A percentile compares a stretch with the other conserved stretches of the same genome.
phyloP scores from a whole-genome alignment of 37 sponge, comb jelly and placozoan species.

The Agelas oroides region DNA sequence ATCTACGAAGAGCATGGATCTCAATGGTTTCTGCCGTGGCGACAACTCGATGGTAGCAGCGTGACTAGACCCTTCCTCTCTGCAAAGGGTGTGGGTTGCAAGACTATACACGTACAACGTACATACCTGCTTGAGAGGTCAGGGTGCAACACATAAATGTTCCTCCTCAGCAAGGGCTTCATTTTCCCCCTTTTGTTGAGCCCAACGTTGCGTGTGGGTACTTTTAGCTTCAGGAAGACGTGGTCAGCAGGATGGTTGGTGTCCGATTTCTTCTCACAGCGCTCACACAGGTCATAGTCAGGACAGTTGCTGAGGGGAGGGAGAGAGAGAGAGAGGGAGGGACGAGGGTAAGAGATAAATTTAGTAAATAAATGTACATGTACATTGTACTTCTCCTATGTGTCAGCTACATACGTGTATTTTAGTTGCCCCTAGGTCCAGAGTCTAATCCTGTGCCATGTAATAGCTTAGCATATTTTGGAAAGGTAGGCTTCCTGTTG shows the following conservation, averaged over 20 bases:
- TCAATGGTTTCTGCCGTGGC: too few species aligned
- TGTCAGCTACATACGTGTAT: background rate
- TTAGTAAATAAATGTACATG: too few species aligned
- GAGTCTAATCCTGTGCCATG: too few species aligned
- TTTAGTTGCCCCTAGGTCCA: too few species aligned
- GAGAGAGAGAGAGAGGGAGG: slow-evolving; percentile 2
- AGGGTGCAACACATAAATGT: background rate
- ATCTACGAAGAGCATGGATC: too few species aligned
- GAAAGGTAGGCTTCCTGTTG: too few species aligned
- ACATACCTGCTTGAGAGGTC: background rate
- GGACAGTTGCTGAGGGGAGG: slow-evolving; percentile 71
- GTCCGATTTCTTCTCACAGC: slow-evolving; percentile 66
- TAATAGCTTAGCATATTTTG: too few species aligned
- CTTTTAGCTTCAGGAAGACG: slow-evolving; percentile 81
- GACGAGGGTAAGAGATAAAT: background rate
- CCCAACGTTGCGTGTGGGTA: slow-evolving; percentile 43
- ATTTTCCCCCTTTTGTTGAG: slow-evolving; percentile 21
- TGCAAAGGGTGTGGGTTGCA: too few species aligned
- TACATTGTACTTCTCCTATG: too few species aligned
- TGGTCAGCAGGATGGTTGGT: slow-evolving; percentile 67
- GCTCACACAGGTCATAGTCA: slow-evolving; percentile 91
- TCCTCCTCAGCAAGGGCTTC: slow-evolving; percentile 48
- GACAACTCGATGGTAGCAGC: too few species aligned
- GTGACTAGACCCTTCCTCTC: too few species aligned
- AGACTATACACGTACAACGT: too few species aligned